Base-by-base conservation (phyloP, 2,888 invertebrate genomes). In the Sclerodermus sp. region DNA sequence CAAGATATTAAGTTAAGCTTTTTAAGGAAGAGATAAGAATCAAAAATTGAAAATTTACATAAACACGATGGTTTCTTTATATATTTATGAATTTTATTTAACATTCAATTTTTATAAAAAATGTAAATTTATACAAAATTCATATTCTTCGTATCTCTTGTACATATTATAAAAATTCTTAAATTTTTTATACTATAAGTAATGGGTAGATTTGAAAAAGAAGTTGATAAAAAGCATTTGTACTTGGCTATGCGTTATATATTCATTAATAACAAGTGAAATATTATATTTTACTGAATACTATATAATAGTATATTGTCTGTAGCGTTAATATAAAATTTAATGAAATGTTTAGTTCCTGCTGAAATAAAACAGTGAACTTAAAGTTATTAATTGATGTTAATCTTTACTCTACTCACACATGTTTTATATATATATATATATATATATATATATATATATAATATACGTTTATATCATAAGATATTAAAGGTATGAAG, bases 371-470 rank as follows among this genome's bases (percentile, higher is more conserved):
- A 34, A 34, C 34, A 34, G 34, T 12, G 34, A 34, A 8, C 34
- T 34, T 8, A 34, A n/a, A 12, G 4, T 13, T 34, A n/a, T 34
- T 12, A 34, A 34, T 34, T 13, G 13, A 34, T 34, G 13, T 34
- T 34, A 13, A 34, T 34, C 38, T 31, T 53, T 55, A 54, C 47
- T 45, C 47, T 50, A 50, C 56, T 31, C 52, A 30, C 41, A 44
- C n/a, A n/a, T 47, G 32, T 52, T 48, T 49, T 51, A 44, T 40
- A 45, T 32, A 34, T 48, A 49, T 29, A 31, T n/a, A 42, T 50
- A 29, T 38, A 47, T 47, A 44, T 42, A 41, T 40, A 45, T 45
- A 50, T 48, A 51, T 53, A 46, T 49, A 5, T 49, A 59, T 57
- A 34, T 13, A 8, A 4, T n/a, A 34, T n/a, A 13, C 34, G 34